Base-by-base conservation (phyloP, 2,113 vertebrate genomes). In the Hippocampus barbouri region DNA sequence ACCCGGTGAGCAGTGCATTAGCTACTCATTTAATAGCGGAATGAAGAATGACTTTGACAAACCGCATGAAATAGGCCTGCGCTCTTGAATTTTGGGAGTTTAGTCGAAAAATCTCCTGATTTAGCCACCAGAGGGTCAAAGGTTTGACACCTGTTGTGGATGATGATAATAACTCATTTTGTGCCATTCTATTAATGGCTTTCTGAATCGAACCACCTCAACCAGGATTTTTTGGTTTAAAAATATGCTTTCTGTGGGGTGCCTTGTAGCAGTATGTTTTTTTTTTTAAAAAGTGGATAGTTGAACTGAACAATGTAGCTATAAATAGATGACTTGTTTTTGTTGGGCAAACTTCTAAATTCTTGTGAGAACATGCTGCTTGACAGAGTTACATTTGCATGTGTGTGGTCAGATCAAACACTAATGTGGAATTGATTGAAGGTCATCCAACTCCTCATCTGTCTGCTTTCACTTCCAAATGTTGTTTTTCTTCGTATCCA, bases 381-480 rank as follows among this genome's bases (percentile, higher is more conserved):
- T 45, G 10, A 43, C 40, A 25, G 23, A 25, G 23, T 68, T 72
- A 61, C 43, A 54, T 72, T 12, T 66, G 40, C 49, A 20, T 63
- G 43, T 69, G 64, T 72, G 40, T 63, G 34, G 15, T 20, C 49
- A 53, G n/a, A 45, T 68, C 27, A 23, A 23, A 71, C 16, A 49
- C 20, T 27, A 66, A 23, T 38, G 18, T 71, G 60, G 47, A 59
- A 23, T 68, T 45, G 47, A 57, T 49, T 49, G 51, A n/a, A 18
- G 43, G 63, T 41, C 63, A 30, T 27, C 15, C 60, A 59, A 45
- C 41, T 16, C 7, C 16, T 51, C n/a, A 63, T 47, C 25, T 27
- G 34, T 74, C 69, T 73, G 27, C n/a, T 54, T 79, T 60, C 61
- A 67, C 72, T 79, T 70, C 72, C 78, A 68, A 60, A 74, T 70